These are phyloP conservation scores for Oreocharis arfaki DNA, from an alignment of 2,113 vertebrate genomes.

Conservation along the genomic window DNA sequence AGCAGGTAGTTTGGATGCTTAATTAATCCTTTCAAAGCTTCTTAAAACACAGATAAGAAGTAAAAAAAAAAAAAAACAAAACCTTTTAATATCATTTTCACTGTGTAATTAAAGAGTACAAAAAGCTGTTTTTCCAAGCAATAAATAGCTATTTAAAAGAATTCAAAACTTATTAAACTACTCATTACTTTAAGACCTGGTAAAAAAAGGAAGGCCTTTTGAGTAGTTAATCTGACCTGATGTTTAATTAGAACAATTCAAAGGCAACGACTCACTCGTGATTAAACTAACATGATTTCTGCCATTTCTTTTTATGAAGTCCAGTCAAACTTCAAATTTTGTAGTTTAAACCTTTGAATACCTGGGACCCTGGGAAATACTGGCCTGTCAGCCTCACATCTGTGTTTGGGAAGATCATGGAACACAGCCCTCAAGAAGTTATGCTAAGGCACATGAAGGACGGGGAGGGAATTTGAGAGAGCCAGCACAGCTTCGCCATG, in stretches of 20 bases:
- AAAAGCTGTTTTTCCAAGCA: slow-evolving; percentile 28
- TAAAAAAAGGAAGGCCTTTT: background rate
- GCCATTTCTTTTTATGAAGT: background rate
- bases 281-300: background rate
- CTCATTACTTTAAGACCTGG: background rate
- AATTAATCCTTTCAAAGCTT: slow-evolving; percentile 46
- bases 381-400: background rate
- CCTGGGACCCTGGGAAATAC: background rate
- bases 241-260: slow-evolving; percentile 14
- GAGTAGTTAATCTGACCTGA: background rate
- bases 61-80: background rate
- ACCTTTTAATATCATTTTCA: background rate
- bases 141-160: background rate
- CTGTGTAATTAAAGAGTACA: slow-evolving; percentile 10
- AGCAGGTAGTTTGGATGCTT: slow-evolving; percentile 10
- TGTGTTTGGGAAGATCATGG: background rate
- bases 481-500: fast-evolving
- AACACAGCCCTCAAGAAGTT: background rate
- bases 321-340: background rate
- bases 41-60: slow-evolving; percentile 24
- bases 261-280: background rate
- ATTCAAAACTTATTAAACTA: background rate
- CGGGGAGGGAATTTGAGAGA: background rate
- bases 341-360: background rate
- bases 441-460: background rate